Evolutionary conservation across 2,888 invertebrate species (phyloP).

Genomic region (Pimpla rufipes): DNA sequence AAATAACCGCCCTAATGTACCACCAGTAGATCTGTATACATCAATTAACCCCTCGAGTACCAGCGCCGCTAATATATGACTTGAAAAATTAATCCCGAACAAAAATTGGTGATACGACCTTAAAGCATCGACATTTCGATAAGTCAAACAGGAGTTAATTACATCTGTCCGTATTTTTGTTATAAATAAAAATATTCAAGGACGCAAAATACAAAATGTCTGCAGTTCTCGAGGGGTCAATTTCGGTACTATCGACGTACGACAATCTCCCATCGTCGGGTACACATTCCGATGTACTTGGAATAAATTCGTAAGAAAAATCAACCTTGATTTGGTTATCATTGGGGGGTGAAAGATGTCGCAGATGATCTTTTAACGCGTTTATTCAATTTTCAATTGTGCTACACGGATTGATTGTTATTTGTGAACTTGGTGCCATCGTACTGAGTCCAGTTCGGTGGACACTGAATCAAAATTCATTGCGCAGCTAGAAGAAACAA

Average conservation of each 20-base stretch:
- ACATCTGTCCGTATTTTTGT: background rate
- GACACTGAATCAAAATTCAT: conserved; percentile 73
- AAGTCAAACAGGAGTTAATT: background rate
- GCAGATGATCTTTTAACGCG: background rate
- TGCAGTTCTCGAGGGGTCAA: background rate
- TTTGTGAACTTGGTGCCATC: conserved; percentile 74
- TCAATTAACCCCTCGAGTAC: too few species aligned
- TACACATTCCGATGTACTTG: conserved; percentile 27
- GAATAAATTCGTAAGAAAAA: conserved; percentile 34
- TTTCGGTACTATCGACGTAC: conserved; percentile 20
- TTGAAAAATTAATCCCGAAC: too few species aligned
- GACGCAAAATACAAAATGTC: background rate
- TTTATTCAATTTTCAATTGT: conserved; percentile 57
- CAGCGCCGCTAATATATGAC: too few species aligned
- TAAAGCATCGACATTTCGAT: background rate
- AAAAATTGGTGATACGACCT: too few species aligned
- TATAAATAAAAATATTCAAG: background rate
- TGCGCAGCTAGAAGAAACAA: conserved; percentile 76
- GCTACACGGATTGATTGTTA: conserved; percentile 38
- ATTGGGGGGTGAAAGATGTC: background rate
- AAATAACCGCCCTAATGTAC: too few species aligned
- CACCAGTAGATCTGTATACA: too few species aligned
- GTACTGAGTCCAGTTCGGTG: conserved; percentile 70
- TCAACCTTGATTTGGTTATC: too few species aligned
- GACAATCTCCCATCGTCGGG: conserved; percentile 11